phyloP scores from a whole-genome alignment of 2,888 invertebrate genomes.

The Epiblema foenella region DNA sequence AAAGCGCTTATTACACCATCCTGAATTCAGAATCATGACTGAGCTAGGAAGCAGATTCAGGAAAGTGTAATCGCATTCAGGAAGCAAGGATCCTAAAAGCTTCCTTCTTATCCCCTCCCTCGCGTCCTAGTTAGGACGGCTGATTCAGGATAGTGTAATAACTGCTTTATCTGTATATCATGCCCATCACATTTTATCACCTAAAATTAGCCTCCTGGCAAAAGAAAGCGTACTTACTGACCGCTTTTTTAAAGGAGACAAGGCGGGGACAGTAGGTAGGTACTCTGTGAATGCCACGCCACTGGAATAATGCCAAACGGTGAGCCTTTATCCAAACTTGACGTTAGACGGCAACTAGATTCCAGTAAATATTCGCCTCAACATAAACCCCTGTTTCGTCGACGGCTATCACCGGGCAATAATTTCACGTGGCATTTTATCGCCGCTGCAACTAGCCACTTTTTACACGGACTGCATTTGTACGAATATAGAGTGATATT shows the following conservation, averaged over 20 bases:
- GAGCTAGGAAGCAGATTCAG: too few species aligned
- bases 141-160: too few species aligned
- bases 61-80: too few species aligned
- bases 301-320: slow-evolving; percentile 2
- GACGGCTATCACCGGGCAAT: slow-evolving; percentile 40
- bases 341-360: slow-evolving; percentile 14
- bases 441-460: slow-evolving; percentile 23
- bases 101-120: too few species aligned
- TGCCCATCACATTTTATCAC: too few species aligned
- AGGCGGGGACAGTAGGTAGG: neutral
- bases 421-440: slow-evolving; percentile 43
- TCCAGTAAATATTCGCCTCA: slow-evolving; percentile 24
- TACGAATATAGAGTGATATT: neutral
- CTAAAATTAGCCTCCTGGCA: too few species aligned
- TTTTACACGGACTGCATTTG: slow-evolving; percentile 16
- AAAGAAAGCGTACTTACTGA: neutral
- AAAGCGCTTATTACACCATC: too few species aligned
- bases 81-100: too few species aligned
- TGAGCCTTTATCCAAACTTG: neutral
- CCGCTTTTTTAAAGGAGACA: neutral
- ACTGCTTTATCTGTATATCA: too few species aligned
- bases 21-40: too few species aligned
- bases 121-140: too few species aligned
- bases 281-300: neutral
- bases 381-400: slow-evolving; percentile 28